Conservation (phyloP, 2,797 vertebrate genomes). For the Ctenochaetus hawaiiensis region DNA sequence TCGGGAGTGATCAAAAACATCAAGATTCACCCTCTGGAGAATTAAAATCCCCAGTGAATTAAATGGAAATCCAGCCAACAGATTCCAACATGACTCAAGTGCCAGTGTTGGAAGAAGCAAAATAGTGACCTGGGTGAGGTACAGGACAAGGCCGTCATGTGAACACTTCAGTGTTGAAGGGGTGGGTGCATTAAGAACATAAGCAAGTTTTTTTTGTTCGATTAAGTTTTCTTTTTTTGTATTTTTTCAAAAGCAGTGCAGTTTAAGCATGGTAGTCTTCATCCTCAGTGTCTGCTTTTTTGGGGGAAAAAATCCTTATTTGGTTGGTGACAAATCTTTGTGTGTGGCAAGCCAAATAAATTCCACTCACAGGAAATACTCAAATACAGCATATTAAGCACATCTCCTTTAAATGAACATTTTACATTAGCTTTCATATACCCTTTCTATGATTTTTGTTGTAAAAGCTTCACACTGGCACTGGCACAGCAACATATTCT, state of each 20-base stretch:
- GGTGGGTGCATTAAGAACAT: neutral
- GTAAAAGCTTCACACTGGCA: constrained; percentile 19
- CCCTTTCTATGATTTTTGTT: constrained; percentile 31
- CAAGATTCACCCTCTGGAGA: constrained; percentile 22
- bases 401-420: constrained; percentile 19
- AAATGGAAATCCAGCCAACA: constrained; percentile 25
- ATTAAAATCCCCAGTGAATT: constrained; percentile 36
- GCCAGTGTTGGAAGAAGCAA: constrained; percentile 21
- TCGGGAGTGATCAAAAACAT: constrained; percentile 24
- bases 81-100: constrained; percentile 14
- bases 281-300: neutral
- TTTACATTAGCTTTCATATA: constrained; percentile 45
- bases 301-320: neutral
- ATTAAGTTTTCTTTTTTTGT: too few relatives aligned
- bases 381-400: constrained; percentile 27
- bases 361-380: constrained; percentile 34
- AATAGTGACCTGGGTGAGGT: constrained; percentile 19
- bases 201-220: neutral
- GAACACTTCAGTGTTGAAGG: neutral
- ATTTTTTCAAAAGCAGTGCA: too few relatives aligned
- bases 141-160: neutral
- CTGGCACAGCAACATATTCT: constrained; percentile 18
- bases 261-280: neutral
- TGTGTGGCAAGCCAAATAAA: constrained; percentile 27
- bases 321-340: constrained; percentile 14